A percentile compares a stretch with the other conserved stretches of the same genome.
Evolutionary conservation across 2,797 vertebrate species (phyloP).

Genomic region (Premnoplex brunnescens): DNA sequence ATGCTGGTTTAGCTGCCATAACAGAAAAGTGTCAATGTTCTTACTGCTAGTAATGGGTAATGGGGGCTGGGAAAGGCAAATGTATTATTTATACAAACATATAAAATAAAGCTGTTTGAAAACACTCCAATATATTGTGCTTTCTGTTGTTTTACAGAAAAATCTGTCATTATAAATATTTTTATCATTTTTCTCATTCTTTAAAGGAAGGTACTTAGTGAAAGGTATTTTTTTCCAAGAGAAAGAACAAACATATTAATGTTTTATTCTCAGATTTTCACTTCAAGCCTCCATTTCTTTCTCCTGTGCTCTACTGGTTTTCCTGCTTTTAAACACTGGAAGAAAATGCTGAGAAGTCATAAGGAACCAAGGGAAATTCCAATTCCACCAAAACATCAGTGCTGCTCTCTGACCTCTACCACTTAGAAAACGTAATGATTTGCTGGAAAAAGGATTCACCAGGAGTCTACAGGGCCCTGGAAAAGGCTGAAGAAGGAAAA

Average conservation of each 20-base stretch:
- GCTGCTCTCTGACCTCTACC: neutral
- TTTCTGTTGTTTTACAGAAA: neutral
- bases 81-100: slow-evolving; percentile 3
- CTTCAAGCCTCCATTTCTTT: neutral
- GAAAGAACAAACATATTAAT: neutral
- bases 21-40: neutral
- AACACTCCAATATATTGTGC: neutral
- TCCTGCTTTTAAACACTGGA: neutral
- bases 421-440: neutral
- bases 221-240: neutral
- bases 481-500: neutral
- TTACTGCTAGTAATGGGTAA: neutral
- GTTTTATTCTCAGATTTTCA: neutral
- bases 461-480: neutral
- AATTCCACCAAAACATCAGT: neutral
- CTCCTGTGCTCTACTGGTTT: neutral
- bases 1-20: slow-evolving; percentile 15
- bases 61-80: slow-evolving; percentile 4
- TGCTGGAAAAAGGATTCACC: neutral
- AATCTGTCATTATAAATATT: neutral
- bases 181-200: neutral
- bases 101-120: neutral
- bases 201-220: neutral
- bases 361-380: neutral
- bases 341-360: neutral